Evolutionary conservation across 2,113 vertebrate species (phyloP), one percentile per base, ranked within the genome.

Genomic region (Perca flavescens): DNA sequence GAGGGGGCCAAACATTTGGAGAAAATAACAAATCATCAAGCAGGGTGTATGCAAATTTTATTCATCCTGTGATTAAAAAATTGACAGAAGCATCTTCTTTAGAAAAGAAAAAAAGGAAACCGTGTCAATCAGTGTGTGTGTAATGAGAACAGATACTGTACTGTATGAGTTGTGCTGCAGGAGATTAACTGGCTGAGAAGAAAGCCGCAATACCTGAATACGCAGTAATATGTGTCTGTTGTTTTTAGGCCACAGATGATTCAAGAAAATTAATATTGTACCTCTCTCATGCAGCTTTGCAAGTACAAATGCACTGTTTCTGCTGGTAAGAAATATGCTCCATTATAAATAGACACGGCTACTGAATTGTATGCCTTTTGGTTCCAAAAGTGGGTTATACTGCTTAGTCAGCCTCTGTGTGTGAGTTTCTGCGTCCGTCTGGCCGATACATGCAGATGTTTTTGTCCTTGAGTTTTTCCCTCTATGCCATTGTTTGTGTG

Each of bases 31-130:
- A 76, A 86, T 88, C 77, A 86, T 92, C 91, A 88, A 90, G 83
- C 79, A 67, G 47, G 28, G 69, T 84, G 83, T 90, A 86, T 91
- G 90, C 90, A 77, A 89, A 93, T 92, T 78, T 25, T 88, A 86
- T 92, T 91, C 84, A 83, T 88, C 77, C 71, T 68, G 69, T 83
- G 84, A 90, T 90, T 89, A 76, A 76, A 86, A 86, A 80, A 85
- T 52, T 74, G 79, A 88, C 75, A 86, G 82, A 84, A 82, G 82
- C 46, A 67, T 70, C 66, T 73, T 84, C 58, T 86, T 87, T 68
- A 72, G 69, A 69, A 77, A 62, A 64, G 65, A 57, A 77, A 74
- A 43, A 80, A 79, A 72, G 7, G 52, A 85, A 85, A 80, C 7
- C 0, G 49, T 92, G 90, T 88, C 84, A 84, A 81, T 90, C 74